These are phyloP conservation scores for Apamea epomidion DNA, from an alignment of 2,888 invertebrate species.

Conservation along the genomic window DNA sequence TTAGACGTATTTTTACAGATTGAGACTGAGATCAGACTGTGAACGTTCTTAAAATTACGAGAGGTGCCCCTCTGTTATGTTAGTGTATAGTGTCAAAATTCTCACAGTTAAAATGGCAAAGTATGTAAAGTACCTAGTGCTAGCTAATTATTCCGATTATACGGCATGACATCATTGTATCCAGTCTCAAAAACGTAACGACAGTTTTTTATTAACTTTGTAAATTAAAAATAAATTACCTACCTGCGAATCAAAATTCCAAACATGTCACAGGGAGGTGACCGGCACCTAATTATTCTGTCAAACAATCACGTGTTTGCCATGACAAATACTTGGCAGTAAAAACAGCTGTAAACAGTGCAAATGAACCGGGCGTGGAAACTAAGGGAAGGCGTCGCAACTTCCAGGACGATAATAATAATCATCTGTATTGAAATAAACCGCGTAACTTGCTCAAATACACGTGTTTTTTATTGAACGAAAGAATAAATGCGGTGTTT, in stretches of 20 bases:
- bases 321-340: background rate
- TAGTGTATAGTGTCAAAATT: background rate
- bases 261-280: background rate
- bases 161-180: background rate
- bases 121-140: background rate
- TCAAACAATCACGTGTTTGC: background rate
- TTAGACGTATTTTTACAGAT: no score
- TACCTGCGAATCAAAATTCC: conserved; percentile 1
- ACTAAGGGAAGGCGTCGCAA: conserved; percentile 14
- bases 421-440: conserved; percentile 39
- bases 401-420: conserved; percentile 31
- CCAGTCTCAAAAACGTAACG: background rate
- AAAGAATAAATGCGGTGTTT: background rate
- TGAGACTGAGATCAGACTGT: no score
- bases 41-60: no score
- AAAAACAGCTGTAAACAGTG: background rate
- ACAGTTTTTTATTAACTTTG: background rate
- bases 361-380: conserved; percentile 16
- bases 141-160: background rate
- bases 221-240: background rate
- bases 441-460: background rate
- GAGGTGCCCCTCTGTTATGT: no score
- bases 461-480: background rate
- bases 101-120: background rate
- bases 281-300: background rate